These are phyloP conservation scores for Polydrusus cervinus DNA, from an alignment of 2,888 invertebrate species.

Conservation along the genomic window DNA sequence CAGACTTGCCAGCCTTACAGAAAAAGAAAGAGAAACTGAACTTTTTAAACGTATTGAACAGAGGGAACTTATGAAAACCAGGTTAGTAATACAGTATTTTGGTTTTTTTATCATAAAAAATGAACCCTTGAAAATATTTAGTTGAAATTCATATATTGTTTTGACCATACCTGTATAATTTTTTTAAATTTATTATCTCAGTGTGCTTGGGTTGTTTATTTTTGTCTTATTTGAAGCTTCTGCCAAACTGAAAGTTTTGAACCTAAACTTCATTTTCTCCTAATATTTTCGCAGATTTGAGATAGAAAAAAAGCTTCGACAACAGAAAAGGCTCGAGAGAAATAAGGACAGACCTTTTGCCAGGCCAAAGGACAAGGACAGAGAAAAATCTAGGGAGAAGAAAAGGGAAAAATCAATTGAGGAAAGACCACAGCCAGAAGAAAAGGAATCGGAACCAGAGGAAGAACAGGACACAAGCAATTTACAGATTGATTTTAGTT, in stretches of 20 bases:
- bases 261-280: constrained; percentile 3
- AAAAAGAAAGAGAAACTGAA: constrained; percentile 97
- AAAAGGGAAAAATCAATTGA: constrained; percentile 73
- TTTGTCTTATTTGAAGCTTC: constrained; percentile 28
- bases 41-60: constrained; percentile 97
- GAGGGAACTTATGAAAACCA: constrained; percentile 93
- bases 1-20: constrained; percentile 92
- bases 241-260: background rate
- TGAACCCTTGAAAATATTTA: background rate
- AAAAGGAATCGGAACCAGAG: constrained; percentile 68
- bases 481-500: constrained; percentile 69
- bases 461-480: constrained; percentile 72
- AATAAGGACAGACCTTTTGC: constrained; percentile 77
- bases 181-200: constrained; percentile 2
- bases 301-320: constrained; percentile 92
- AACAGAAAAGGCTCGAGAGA: constrained; percentile 86
- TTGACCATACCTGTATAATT: background rate
- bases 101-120: background rate
- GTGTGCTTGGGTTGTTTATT: constrained; percentile 33
- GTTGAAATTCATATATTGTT: background rate
- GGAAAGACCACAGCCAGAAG: constrained; percentile 72
- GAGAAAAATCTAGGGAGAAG: constrained; percentile 83
- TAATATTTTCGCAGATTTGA: constrained; percentile 83
- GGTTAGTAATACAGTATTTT: constrained; percentile 69
- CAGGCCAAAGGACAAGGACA: constrained; percentile 84